A percentile compares a stretch with the other conserved stretches of the same genome.
These are phyloP conservation scores for Tricholaema leucomelas DNA, from an alignment of 2,113 vertebrate species.

Conservation along the genomic window DNA sequence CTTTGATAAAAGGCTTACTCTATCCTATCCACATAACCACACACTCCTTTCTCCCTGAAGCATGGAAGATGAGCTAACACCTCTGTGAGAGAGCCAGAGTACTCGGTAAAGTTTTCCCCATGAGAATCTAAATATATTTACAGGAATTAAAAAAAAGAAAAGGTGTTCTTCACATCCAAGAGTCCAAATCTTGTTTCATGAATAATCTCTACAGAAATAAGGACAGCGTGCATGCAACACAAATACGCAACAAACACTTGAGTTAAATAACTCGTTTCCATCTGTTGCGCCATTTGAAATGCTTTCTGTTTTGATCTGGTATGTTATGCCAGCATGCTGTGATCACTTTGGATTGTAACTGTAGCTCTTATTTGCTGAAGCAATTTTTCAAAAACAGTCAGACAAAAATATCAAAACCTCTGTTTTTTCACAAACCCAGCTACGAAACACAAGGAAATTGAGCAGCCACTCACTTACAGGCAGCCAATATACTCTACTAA, in stretches of 20 bases:
- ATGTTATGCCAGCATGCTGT: background rate
- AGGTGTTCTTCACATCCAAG: background rate
- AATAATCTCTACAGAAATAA: background rate
- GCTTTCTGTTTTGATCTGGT: background rate
- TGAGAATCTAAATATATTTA: background rate
- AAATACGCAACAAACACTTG: background rate
- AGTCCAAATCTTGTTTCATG: background rate
- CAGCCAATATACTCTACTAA: background rate
- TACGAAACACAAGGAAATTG: background rate
- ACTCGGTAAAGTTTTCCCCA: background rate
- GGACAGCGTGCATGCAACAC: background rate
- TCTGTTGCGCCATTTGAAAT: slow-evolving; percentile 2
- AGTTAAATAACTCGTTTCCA: slow-evolving; percentile 30
- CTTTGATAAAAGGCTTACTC: background rate
- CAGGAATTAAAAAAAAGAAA: background rate
- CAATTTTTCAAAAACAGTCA: background rate
- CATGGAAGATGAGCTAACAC: background rate
- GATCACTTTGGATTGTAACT: background rate
- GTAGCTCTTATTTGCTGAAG: background rate
- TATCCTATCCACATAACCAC: background rate
- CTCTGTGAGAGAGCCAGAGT: background rate
- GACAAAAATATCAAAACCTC: fast-evolving
- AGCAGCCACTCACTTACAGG: background rate
- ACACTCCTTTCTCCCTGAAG: background rate
- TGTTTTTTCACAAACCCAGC: background rate